Evolutionary conservation across 2,113 vertebrate species (phyloP), one percentile per base, ranked within the genome.

Genomic region (Syrmaticus mikado): DNA sequence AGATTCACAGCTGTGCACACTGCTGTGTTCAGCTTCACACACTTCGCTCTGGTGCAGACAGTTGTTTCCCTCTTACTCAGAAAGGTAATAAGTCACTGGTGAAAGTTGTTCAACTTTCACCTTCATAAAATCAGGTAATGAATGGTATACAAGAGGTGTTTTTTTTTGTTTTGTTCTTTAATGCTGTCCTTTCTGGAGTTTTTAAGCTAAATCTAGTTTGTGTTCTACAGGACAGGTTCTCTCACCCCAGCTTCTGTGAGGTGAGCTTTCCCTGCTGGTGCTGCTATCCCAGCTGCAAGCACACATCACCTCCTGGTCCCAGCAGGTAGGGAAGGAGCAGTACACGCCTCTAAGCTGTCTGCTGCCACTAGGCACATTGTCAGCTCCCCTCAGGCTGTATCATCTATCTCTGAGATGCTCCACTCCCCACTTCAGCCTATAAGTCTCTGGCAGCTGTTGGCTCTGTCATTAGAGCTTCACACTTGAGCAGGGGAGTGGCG

Each of bases 401-500:
- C n/a, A 9, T 41, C 85, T 85, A 18, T 70, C 72, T 40, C 43
- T 32, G 41, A 85, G 79, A 64, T 77, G 19, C 85, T 82, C 41
- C 50, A 36, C 2, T 20, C 28, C 36, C 72, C 52, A 0, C 64
- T 62, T 41, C 79, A 58, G 82, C 46, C 43, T 43, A 6, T n/a
- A 13, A n/a, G 36, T 58, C 67, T 45, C 82, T 83, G 85, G 60
- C 87, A 90, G 90, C 88, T 90, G 88, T 46, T 89, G 48, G 36
- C 36, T 68, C n/a, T 53, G 28, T 46, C 61, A 3, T 45, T 22
- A 38, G 61, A 74, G 64, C 34, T 62, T 38, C 85, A 38, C 8
- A 13, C 64, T 28, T 0, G 0, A 72, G 77, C 50, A 41, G 1
- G 38, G 82, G 66, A 52, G 40, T 0, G 0, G 57, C 1, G 2